These are phyloP conservation scores for Acridotheres tristis DNA, from an alignment of 2,797 vertebrate genomes.

Conservation along the genomic window DNA sequence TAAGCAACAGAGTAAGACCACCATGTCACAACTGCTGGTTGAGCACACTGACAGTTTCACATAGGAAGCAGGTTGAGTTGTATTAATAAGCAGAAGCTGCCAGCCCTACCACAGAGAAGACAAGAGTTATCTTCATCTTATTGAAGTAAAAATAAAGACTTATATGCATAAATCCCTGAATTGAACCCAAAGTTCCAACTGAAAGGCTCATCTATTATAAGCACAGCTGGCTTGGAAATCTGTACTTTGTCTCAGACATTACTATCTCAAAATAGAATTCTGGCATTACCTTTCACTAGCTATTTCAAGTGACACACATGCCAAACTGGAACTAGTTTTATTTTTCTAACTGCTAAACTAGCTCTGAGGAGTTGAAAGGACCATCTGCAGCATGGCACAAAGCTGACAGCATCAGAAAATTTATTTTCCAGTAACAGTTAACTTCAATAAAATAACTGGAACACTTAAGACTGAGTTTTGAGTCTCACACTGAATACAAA, in stretches of 20 bases:
- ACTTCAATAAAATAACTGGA: neutral
- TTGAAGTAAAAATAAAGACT: neutral
- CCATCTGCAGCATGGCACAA: neutral
- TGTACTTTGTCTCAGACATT: slow-evolving; percentile 12
- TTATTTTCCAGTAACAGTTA: neutral
- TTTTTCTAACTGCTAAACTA: slow-evolving; percentile 27
- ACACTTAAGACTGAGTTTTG: neutral
- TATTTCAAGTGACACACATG: neutral
- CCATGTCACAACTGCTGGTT: neutral
- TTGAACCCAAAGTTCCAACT: neutral
- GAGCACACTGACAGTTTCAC: neutral
- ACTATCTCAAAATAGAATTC: slow-evolving; percentile 17
- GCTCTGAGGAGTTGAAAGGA: neutral
- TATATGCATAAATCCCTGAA: neutral
- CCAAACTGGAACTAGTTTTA: neutral
- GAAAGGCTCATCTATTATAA: neutral
- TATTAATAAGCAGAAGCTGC: neutral
- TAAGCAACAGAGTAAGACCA: neutral
- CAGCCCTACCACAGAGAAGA: neutral
- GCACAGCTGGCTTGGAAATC: neutral
- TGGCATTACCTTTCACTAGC: neutral
- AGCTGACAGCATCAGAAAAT: neutral
- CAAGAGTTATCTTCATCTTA: neutral
- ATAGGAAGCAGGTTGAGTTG: neutral
- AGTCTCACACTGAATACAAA: neutral